Evolutionary conservation across 2,113 vertebrate genomes (phyloP).

Genomic region (Elephas maximus): DNA sequence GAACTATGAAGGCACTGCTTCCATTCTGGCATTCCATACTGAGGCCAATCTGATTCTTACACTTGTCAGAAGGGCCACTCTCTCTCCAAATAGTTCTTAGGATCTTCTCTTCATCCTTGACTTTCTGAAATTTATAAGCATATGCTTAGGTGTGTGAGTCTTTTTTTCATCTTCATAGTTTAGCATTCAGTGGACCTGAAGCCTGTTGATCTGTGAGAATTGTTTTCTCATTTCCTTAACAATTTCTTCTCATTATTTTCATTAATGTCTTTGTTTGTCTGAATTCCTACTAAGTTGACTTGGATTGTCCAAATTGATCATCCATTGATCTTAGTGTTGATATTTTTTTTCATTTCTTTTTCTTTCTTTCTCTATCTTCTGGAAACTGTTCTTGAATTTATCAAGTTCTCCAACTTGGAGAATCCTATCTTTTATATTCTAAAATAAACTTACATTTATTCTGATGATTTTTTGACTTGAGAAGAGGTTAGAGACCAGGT

Average conservation of each 20-base stretch:
- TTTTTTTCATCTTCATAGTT: no score
- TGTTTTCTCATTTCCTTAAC: background rate
- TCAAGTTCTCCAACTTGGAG: background rate
- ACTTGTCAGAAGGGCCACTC: background rate
- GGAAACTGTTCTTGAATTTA: background rate
- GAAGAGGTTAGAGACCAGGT: background rate
- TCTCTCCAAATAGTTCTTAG: background rate
- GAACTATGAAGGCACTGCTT: no score
- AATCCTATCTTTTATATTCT: background rate
- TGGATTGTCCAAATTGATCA: no score
- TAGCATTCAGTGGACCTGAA: background rate
- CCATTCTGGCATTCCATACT: background rate
- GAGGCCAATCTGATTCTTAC: background rate
- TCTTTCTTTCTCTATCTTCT: background rate
- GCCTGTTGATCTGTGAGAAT: fast-evolving
- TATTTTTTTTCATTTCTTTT: background rate
- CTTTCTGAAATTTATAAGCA: no score
- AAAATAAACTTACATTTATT: background rate
- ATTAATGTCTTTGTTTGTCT: background rate
- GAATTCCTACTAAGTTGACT: background rate
- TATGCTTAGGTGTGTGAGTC: fast-evolving
- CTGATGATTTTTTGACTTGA: background rate
- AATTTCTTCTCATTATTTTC: background rate
- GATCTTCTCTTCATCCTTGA: background rate
- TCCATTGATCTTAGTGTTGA: background rate